phyloP scores from a whole-genome alignment of 2,797 vertebrate species.

The Bovichtus variegatus region DNA sequence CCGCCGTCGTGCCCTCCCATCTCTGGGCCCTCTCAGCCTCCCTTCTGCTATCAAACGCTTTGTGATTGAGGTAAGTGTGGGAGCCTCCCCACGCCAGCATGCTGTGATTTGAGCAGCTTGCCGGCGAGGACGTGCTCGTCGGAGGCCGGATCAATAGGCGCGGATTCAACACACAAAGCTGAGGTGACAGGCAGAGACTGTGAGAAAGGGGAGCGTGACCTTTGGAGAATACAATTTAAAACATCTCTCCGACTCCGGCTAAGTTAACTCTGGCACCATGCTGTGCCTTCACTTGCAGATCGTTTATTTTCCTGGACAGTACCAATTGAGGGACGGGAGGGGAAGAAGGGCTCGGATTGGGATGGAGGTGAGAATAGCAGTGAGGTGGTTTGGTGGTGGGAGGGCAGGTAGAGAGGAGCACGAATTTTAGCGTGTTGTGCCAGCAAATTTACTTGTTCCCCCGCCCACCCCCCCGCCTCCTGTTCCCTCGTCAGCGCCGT shows the following conservation, averaged over 20 bases:
- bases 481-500: constrained; percentile 24
- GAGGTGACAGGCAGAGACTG: constrained; percentile 81
- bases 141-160: constrained; percentile 82
- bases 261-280: constrained; percentile 84
- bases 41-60: constrained; percentile 72
- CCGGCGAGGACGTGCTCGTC: constrained; percentile 73
- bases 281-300: constrained; percentile 79
- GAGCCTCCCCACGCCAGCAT: constrained; percentile 64
- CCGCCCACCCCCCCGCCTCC: too few species aligned
- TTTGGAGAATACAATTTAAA: constrained; percentile 87
- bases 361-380: constrained; percentile 66
- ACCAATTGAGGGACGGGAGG: constrained; percentile 75
- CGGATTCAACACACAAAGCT: constrained; percentile 82
- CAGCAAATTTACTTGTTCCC: constrained; percentile 62
- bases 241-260: constrained; percentile 75
- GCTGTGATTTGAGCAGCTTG: constrained; percentile 76
- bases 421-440: constrained; percentile 75
- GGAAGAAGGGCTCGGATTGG: constrained; percentile 47
- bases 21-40: constrained; percentile 57
- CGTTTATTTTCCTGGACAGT: constrained; percentile 86
- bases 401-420: constrained; percentile 66
- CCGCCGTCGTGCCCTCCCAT: constrained; percentile 44
- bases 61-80: constrained; percentile 71
- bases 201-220: constrained; percentile 85
- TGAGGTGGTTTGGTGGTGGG: constrained; percentile 31